phyloP scores from a whole-genome alignment of 2,113 vertebrate genomes.

The Anthoscopus minutus region DNA sequence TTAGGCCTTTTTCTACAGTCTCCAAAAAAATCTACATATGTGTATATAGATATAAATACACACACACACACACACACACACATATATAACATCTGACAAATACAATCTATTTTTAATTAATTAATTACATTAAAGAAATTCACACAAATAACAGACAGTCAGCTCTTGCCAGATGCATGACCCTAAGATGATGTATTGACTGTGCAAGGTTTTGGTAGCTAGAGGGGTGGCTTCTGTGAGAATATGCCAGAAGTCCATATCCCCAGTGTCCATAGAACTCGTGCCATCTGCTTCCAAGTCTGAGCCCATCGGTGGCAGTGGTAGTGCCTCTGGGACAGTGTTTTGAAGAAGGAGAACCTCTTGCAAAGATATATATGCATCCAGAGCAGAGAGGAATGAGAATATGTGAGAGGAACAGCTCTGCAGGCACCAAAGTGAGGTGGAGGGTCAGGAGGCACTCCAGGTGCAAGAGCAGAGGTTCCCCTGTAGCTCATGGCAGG shows the following conservation, averaged over 20 bases:
- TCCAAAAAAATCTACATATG: not conserved
- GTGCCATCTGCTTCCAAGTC: not conserved
- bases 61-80: not conserved
- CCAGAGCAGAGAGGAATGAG: not conserved
- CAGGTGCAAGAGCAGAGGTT: not conserved
- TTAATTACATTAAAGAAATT: not conserved
- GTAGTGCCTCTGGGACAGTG: rapidly evolving
- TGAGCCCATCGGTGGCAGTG: not conserved
- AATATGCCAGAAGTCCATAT: not conserved
- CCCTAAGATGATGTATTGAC: not conserved
- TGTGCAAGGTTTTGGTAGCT: not conserved
- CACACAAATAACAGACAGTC: rapidly evolving
- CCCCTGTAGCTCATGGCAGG: rapidly evolving
- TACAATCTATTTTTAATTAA: not conserved
- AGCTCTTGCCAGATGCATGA: not conserved
- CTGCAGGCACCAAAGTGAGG: not conserved
- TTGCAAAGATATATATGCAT: not conserved
- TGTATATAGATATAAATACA: not conserved
- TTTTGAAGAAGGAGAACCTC: not conserved
- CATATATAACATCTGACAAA: not conserved
- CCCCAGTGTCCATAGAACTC: not conserved
- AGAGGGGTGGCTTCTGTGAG: not conserved
- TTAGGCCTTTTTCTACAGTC: not conserved
- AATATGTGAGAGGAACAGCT: not conserved
- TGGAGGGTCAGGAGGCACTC: not conserved